A percentile compares a stretch with the other conserved stretches of the same genome.
Evolutionary conservation across 2,797 vertebrate genomes (phyloP).

Genomic region (Gorsachius magnificus): DNA sequence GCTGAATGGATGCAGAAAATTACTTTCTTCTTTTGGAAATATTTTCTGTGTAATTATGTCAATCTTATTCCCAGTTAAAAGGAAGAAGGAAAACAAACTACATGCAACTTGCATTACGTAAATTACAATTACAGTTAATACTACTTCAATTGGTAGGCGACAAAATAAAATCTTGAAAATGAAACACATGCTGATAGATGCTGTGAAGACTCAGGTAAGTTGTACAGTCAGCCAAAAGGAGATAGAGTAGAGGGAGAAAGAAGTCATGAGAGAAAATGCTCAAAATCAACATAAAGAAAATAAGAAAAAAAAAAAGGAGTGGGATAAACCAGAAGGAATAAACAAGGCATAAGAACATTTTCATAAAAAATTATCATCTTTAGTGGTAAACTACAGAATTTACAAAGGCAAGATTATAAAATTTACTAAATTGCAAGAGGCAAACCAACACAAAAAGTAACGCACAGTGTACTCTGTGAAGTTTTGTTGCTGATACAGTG

Average conservation of each 20-base stretch:
- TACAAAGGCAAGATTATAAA: background rate
- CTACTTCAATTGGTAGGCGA: background rate
- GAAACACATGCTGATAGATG: background rate
- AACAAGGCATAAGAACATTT: background rate
- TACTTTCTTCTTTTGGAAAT: background rate
- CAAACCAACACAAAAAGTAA: background rate
- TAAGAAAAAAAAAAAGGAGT: background rate
- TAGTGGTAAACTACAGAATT: background rate
- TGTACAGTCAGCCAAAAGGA: background rate
- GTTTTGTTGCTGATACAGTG: background rate
- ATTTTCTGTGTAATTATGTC: background rate
- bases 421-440: background rate
- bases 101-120: background rate
- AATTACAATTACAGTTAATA: background rate
- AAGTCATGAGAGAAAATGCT: background rate
- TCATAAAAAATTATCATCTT: background rate
- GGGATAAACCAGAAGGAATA: background rate
- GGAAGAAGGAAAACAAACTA: background rate
- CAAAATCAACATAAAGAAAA: background rate
- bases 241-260: background rate
- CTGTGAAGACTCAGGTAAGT: background rate
- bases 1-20: background rate
- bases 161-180: background rate
- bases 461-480: background rate
- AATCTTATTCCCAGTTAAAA: background rate